These are phyloP conservation scores for Heterotilapia buettikoferi DNA, from an alignment of 2,113 vertebrate genomes.

Conservation along the genomic window DNA sequence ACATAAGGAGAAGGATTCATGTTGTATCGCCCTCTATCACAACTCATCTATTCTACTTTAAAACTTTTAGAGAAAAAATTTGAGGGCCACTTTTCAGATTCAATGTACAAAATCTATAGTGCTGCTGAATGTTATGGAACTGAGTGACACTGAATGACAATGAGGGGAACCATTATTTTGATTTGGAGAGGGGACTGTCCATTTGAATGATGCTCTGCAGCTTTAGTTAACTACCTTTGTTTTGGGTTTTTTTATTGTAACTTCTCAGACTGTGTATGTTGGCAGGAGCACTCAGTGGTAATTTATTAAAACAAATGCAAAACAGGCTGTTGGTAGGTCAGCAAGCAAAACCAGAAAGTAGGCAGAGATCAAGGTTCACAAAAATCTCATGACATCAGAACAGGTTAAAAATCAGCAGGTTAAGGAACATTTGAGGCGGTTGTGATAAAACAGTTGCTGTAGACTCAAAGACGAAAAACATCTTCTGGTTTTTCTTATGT, in stretches of 20 bases:
- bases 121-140: neutral
- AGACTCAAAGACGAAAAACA: neutral
- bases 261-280: neutral
- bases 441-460: fast-evolving
- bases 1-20: neutral
- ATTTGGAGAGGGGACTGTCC: neutral
- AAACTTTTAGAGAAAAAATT: neutral
- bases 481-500: neutral
- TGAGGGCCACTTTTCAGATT: neutral
- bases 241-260: fast-evolving
- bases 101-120: fast-evolving
- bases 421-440: neutral
- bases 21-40: neutral
- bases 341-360: neutral
- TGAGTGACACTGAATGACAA: neutral
- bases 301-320: neutral
- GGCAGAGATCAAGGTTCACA: neutral
- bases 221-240: neutral
- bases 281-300: neutral
- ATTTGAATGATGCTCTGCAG: neutral
- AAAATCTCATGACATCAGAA: neutral
- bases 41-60: neutral
- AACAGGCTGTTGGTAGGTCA: neutral
- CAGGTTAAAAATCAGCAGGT: neutral
- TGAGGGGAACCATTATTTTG: neutral